Evolutionary conservation across 2,888 invertebrate genomes (phyloP), one percentile per base, ranked within the genome.

Genomic region (Hirtodrosophila alboralis): DNA sequence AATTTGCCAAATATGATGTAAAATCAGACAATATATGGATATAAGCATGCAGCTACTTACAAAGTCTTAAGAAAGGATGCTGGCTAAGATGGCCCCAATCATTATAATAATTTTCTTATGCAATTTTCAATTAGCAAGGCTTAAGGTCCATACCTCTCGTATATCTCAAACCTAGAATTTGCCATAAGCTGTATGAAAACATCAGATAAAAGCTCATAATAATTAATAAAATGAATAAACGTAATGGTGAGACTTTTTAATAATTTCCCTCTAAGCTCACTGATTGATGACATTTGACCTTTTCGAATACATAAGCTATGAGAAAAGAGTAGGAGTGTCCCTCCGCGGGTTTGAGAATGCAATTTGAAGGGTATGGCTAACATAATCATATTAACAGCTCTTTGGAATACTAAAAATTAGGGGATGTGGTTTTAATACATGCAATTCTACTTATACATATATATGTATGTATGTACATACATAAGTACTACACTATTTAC

Each of bases 181-280:
- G 7, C 14, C 44, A 36, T 63, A 56, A 53, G 52, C 67, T 53
- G 68, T 74, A 72, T 74, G 74, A 64, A 76, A 74, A 63, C 74
- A 74, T 74, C 68, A 59, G 60, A 49, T 61, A 53, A 76, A 65
- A 74, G 81, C 81, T 80, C 84, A 78, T 84, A 61, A 73, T 84
- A 76, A 84, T 74, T 80, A 84, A 78, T 79, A 79, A 84, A 79
- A 75, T 63, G 59, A 71, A 72, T 68, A 66, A 85, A 85, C 59
- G 45, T 45, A 61, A 81, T 38, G 43, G 62, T 59, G 67, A 47
- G 57, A 31, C 1, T 18, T 64, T 83, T 79, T 72, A n/a, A n/a
- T 57, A 58, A 60, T 51, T 43, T 13, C 26, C 38, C 13, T 3
- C 38, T 76, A 75, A 83, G 71, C 75, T 48, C 37, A 10, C 59